Evolutionary conservation across 2,113 vertebrate genomes (phyloP), one percentile per base, ranked within the genome.

Genomic region (Podarcis cretensis): DNA sequence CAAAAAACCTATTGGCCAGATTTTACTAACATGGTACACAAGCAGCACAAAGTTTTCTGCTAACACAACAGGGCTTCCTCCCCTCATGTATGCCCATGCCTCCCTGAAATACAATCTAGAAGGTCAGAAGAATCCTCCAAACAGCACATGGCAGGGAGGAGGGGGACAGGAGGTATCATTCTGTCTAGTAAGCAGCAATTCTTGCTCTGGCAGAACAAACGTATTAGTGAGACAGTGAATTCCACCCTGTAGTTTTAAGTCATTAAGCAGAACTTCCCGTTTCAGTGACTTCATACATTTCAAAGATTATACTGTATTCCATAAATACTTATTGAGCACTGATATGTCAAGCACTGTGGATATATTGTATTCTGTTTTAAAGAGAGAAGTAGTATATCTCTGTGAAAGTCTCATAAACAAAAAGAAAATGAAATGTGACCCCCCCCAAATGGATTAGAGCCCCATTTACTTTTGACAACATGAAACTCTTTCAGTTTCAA

Each of bases 331-430:
- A 63, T 75, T 84, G 6, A 27, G n/a, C 7, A 71, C 25, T 13
- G 25, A 35, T 40, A 20, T 59, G n/a, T 20, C 63, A 68, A 21
- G 54, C 27, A 5, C 20, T 59, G 2, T 75, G n/a, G 12, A 59
- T 57, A 6, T 54, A 6, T 25, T 48, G 83, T 0, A 0, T 0
- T 10, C 30, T 2, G 9, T 77, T 90, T 87, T 85, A 74, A 87
- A 81, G 54, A 63, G 1, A 84, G 3, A 63, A 23, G 35, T 73
- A 6, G 18, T 81, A 68, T 73, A 59, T 89, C 1, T 16, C 48
- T 43, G 59, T 65, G 43, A 37, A 65, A 83, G 82, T 85, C 74
- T 66, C 43, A 74, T 57, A 16, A 84, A 32, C 30, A 40, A 65
- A 40, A 18, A 75, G n/a, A 6, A 83, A 74, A 32, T 16, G n/a